A percentile compares a stretch with the other conserved stretches of the same genome.
phyloP scores from a whole-genome alignment of 2,888 invertebrate genomes.

The Patella pellucida region DNA sequence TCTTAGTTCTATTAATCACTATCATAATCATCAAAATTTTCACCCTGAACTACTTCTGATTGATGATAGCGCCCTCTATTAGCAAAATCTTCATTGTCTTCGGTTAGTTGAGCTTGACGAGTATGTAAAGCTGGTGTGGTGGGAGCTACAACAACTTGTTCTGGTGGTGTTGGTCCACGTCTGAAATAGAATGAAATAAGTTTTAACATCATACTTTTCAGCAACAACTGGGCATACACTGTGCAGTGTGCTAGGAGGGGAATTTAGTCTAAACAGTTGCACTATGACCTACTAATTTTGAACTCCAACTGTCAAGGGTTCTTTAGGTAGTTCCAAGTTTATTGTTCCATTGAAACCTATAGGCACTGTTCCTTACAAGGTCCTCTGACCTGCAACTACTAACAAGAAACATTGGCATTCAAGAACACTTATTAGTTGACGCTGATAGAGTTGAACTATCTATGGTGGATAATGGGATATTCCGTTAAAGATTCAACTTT shows the following conservation, averaged over 20 bases:
- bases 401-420: neutral
- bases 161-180: conserved; percentile 55
- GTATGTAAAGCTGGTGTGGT: conserved; percentile 74
- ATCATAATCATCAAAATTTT: conserved; percentile 68
- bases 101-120: conserved; percentile 89
- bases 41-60: conserved; percentile 69
- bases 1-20: conserved; percentile 10
- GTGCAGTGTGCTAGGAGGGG: neutral
- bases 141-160: conserved; percentile 71
- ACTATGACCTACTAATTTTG: too few species aligned
- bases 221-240: neutral
- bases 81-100: conserved; percentile 95
- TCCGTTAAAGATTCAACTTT: too few species aligned
- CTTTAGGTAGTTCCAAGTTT: too few species aligned
- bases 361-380: too few species aligned
- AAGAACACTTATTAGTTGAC: too few species aligned
- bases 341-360: too few species aligned
- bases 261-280: too few species aligned
- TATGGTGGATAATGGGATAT: too few species aligned
- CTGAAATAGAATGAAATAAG: conserved; percentile 40
- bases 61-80: conserved; percentile 93
- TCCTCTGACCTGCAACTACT: too few species aligned
- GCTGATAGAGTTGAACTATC: too few species aligned
- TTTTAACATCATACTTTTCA: too few species aligned
- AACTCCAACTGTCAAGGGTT: too few species aligned